Conservation (phyloP, 2,888 invertebrate species). For the Mongoloraphidia duomilia region DNA sequence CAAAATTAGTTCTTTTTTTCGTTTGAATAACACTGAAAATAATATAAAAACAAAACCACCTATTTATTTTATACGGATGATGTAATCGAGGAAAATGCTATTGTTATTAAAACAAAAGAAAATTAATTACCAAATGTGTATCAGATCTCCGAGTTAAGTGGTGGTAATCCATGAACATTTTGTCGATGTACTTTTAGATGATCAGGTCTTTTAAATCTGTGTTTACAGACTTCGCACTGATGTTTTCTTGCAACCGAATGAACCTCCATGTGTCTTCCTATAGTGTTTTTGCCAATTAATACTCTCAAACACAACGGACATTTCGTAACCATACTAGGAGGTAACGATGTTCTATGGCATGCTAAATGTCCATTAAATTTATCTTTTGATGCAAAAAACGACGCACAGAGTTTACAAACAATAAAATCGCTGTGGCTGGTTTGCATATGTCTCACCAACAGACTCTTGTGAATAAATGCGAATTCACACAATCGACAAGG, state of each 20-base stretch:
- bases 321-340: conserved; percentile 12
- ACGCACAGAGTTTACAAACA: conserved; percentile 3
- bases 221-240: conserved; percentile 31
- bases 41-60: too few relatives aligned
- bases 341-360: conserved; percentile 11
- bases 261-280: conserved; percentile 35
- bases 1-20: too few relatives aligned
- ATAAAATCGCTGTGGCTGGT: conserved; percentile 7
- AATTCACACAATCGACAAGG: conserved; percentile 16
- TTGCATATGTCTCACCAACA: conserved; percentile 12
- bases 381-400: too few relatives aligned
- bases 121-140: too few relatives aligned
- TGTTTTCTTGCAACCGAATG: conserved; percentile 37
- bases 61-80: too few relatives aligned
- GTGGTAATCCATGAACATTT: too few relatives aligned
- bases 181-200: too few relatives aligned
- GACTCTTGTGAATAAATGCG: conserved; percentile 15
- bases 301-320: conserved; percentile 30
- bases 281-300: conserved; percentile 36
- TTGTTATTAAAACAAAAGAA: too few relatives aligned
- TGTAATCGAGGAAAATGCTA: too few relatives aligned
- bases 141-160: too few relatives aligned
- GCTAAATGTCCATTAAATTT: too few relatives aligned
- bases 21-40: too few relatives aligned
- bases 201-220: conserved; percentile 18